These are phyloP conservation scores for Rotaria macrura DNA, from an alignment of 2,888 invertebrate genomes.

Conservation along the genomic window DNA sequence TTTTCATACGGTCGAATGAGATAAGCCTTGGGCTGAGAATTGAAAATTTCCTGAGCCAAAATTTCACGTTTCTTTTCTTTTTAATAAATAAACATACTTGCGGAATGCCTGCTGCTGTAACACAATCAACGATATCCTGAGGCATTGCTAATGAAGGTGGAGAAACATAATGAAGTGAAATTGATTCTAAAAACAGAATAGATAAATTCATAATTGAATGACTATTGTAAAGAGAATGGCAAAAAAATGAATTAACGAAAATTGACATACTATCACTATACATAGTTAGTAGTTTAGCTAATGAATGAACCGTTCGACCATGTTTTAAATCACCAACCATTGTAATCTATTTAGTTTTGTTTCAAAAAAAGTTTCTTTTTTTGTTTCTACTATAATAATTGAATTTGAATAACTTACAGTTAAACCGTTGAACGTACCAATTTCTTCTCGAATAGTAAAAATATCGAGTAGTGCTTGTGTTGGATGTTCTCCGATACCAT, in stretches of 20 bases:
- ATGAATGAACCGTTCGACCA: conserved; percentile 91
- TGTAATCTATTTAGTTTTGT: conserved; percentile 59
- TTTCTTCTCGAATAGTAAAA: conserved; percentile 94
- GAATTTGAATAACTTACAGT: conserved; percentile 52
- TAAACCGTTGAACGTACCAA: conserved; percentile 91
- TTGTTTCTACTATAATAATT: neutral
- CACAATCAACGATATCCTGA: conserved; percentile 66
- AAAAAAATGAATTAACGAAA: conserved; percentile 28
- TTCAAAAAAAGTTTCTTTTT: neutral
- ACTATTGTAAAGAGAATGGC: neutral
- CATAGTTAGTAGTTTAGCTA: conserved; percentile 78
- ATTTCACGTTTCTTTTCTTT: too few relatives aligned
- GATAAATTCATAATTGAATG: too few relatives aligned
- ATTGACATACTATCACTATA: conserved; percentile 79
- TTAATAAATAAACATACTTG: conserved; percentile 54
- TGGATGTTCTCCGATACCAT: conserved; percentile 64
- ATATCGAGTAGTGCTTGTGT: conserved; percentile 92
- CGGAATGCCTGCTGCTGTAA: conserved; percentile 65
- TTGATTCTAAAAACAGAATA: neutral
- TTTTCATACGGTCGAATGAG: too few relatives aligned
- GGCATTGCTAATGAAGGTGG: conserved; percentile 82
- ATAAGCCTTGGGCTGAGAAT: too few relatives aligned
- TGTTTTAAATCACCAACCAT: conserved; percentile 96
- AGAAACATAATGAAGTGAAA: conserved; percentile 56
- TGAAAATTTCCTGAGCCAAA: too few relatives aligned